These are phyloP conservation scores for Riparia riparia DNA, from an alignment of 2,113 vertebrate species.

Conservation along the genomic window DNA sequence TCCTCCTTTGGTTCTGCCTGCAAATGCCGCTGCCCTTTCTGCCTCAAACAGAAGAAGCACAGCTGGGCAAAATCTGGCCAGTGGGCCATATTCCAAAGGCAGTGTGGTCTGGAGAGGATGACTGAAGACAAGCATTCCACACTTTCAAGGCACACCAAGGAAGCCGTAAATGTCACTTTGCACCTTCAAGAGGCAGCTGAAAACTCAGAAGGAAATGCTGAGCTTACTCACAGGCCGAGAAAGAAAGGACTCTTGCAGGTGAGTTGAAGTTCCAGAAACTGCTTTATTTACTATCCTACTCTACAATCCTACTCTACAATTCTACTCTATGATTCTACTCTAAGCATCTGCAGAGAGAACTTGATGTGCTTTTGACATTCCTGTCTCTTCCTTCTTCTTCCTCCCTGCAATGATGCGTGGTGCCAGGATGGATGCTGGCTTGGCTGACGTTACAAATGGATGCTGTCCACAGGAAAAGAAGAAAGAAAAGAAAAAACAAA, in stretches of 20 bases:
- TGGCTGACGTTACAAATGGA: neutral
- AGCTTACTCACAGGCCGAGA: constrained; percentile 29
- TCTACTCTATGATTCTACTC: constrained; percentile 26
- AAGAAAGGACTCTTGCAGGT: constrained; percentile 46
- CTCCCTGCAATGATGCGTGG: fast-evolving
- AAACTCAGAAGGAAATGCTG: constrained; percentile 69
- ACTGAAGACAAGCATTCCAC: too few species aligned
- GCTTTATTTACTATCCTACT: constrained; percentile 55
- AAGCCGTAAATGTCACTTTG: too few species aligned
- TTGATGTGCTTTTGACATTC: too few species aligned
- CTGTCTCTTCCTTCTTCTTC: neutral
- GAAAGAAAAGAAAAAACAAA: neutral
- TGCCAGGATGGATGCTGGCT: neutral
- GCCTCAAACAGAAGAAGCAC: too few species aligned
- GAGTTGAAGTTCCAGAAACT: constrained; percentile 55
- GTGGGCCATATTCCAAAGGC: neutral
- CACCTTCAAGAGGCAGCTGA: constrained; percentile 56
- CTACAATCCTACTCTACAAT: neutral
- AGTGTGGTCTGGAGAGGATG: too few species aligned
- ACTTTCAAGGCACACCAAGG: too few species aligned
- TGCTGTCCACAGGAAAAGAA: neutral
- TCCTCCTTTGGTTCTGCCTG: too few species aligned
- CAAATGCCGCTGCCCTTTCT: too few species aligned
- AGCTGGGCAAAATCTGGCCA: too few species aligned
- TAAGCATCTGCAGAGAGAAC: neutral